Percentiles rank a stretch among this genome's conserved stretches.
These are phyloP conservation scores for Pyxicephalus adspersus DNA, from an alignment of 2,113 vertebrate species.

Conservation along the genomic window DNA sequence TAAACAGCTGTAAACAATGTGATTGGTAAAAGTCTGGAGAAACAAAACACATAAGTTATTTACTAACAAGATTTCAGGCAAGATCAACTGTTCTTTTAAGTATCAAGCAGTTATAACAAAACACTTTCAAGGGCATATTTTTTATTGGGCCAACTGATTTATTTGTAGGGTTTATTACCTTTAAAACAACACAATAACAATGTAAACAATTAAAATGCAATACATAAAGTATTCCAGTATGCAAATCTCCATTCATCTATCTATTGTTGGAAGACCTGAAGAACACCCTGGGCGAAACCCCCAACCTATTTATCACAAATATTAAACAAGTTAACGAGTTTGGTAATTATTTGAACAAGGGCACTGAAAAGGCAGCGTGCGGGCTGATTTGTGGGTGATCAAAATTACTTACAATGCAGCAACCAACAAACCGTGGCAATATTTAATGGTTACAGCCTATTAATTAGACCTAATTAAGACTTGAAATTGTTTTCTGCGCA, in stretches of 20 bases:
- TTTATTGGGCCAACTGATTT: too few species aligned
- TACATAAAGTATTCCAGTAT: background rate
- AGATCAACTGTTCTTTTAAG: too few species aligned
- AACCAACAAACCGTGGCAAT: conserved; percentile 44
- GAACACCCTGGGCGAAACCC: background rate
- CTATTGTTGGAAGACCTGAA: background rate
- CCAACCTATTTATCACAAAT: conserved; percentile 43
- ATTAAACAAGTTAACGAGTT: conserved; percentile 43
- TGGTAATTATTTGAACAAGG: conserved; percentile 30
- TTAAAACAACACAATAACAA: too few species aligned
- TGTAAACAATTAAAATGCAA: too few species aligned
- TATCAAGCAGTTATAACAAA: too few species aligned
- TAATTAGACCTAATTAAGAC: conserved; percentile 47
- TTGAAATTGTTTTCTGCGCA: conserved; percentile 28
- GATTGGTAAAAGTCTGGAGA: too few species aligned
- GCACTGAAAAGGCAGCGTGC: background rate
- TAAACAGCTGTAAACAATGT: too few species aligned
- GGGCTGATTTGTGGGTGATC: conserved; percentile 40
- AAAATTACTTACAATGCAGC: conserved; percentile 32
- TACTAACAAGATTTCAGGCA: too few species aligned
- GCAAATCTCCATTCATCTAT: background rate
- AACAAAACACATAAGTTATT: too few species aligned
- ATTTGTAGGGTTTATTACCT: too few species aligned
- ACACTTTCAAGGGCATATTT: too few species aligned
- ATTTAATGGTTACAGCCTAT: conserved; percentile 51